Base-by-base conservation (phyloP, 1,140 invertebrate species). In the Goniozus legneri region DNA sequence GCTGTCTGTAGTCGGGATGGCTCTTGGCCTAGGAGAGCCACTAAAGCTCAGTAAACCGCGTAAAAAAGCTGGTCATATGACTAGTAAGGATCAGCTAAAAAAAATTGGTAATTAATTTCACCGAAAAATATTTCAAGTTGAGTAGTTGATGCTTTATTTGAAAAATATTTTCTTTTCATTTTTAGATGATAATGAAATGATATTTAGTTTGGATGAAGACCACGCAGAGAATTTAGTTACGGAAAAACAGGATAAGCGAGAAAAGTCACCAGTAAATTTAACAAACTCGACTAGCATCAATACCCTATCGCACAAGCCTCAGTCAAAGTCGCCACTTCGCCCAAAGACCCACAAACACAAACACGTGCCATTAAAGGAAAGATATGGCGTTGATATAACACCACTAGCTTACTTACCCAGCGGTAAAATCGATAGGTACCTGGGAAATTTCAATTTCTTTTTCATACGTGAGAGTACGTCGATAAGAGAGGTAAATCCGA, bases 391-490 rank as follows among this genome's bases (percentile, higher is more conserved):
- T 6, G 90, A 93, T 56, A 84, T 95, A 52, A 93, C 91, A 1
- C 88, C 92, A 0, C 74, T 95, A 22, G 86, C 86, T 33, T 87
- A 85, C 59, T 77, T 95, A 49, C 86, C 89, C 12, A 89, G 91
- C 47, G 87, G 84, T 1, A 81, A 81, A 45, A 89, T 92, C 43
- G 84, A 91, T 43, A 82, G 86, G 50, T 95, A 96, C 67, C 75
- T 97, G 44, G 95, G 94, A 44, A 93, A 96, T 71, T 78, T 97
- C 39, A 94, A 96, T 65, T 94, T 97, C 65, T 93, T 96, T 73
- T 95, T 97, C 58, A 96, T 98, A 51, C 77, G 95, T 41, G 95
- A 98, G 77, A 92, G 89, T 46, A 95, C 91, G 1, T 91, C 89
- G 21, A 87, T 97, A 50, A 76, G 92, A 63, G 94, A 97, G 77